Conservation (phyloP, 2,113 vertebrate genomes). For the Pachycephala philippinensis region DNA sequence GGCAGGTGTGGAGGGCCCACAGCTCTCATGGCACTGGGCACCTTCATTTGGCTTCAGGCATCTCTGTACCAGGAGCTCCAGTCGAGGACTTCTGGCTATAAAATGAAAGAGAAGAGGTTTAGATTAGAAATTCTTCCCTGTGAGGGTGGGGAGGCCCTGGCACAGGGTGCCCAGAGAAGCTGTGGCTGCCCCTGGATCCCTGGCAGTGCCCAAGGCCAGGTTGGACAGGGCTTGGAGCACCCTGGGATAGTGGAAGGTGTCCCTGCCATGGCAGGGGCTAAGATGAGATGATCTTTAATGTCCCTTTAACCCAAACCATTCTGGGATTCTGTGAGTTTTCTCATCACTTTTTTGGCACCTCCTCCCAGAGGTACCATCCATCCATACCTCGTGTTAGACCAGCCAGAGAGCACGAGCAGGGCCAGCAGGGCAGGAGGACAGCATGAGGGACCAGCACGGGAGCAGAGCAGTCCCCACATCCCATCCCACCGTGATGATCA, state of each 20-base stretch:
- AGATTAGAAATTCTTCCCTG: neutral
- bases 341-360: neutral
- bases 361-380: neutral
- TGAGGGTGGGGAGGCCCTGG: neutral
- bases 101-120: neutral
- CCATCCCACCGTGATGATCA: fast-evolving
- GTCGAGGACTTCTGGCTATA: neutral
- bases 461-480: neutral
- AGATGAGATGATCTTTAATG: fast-evolving
- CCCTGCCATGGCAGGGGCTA: too few relatives aligned
- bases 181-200: neutral
- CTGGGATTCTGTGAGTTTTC: neutral
- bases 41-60: neutral
- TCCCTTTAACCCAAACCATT: neutral
- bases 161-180: neutral
- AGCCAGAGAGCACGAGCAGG: neutral
- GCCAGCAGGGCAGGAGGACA: neutral
- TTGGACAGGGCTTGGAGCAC: fast-evolving
- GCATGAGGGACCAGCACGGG: neutral
- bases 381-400: neutral
- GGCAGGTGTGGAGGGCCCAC: neutral
- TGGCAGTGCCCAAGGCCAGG: neutral
- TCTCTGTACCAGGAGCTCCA: neutral
- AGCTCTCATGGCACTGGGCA: neutral
- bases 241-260: neutral